These are phyloP conservation scores for Nymphalis io DNA, from an alignment of 1,140 invertebrate species.

Conservation along the genomic window DNA sequence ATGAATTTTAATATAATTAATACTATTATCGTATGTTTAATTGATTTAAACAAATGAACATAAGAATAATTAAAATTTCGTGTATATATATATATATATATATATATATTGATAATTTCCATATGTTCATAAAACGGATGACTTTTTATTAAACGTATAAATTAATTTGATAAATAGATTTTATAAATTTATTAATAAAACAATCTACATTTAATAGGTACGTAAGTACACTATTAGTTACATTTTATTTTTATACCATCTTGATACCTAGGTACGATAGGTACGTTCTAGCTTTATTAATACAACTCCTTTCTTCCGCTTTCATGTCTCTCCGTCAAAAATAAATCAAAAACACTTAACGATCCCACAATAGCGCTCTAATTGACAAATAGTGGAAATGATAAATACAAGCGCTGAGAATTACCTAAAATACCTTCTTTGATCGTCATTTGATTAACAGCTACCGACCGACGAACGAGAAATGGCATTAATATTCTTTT, in stretches of 20 bases:
- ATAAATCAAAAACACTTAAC: slow-evolving; percentile 75
- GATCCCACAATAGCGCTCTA: slow-evolving; percentile 75
- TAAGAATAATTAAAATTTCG: no score
- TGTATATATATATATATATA: no score
- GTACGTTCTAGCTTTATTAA: background rate
- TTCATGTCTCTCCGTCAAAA: slow-evolving; percentile 35
- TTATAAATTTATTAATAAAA: no score
- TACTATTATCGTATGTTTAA: background rate
- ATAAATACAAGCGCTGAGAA: slow-evolving; percentile 74
- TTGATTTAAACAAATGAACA: background rate
- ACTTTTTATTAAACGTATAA: no score
- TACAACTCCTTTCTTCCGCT: slow-evolving; percentile 12
- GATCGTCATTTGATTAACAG: slow-evolving; percentile 76
- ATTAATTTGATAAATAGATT: no score
- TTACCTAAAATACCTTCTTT: slow-evolving; percentile 77
- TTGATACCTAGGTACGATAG: no score
- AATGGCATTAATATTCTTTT: slow-evolving; percentile 78
- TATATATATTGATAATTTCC: no score
- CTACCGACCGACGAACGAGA: slow-evolving; percentile 58
- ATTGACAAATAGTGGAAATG: slow-evolving; percentile 81
- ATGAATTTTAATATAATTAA: background rate
- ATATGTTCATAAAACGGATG: no score
- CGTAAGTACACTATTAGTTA: no score
- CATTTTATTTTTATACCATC: no score
- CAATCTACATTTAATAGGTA: no score